These are phyloP conservation scores for Harpalus rufipes DNA, from an alignment of 2,888 invertebrate genomes.

Conservation along the genomic window DNA sequence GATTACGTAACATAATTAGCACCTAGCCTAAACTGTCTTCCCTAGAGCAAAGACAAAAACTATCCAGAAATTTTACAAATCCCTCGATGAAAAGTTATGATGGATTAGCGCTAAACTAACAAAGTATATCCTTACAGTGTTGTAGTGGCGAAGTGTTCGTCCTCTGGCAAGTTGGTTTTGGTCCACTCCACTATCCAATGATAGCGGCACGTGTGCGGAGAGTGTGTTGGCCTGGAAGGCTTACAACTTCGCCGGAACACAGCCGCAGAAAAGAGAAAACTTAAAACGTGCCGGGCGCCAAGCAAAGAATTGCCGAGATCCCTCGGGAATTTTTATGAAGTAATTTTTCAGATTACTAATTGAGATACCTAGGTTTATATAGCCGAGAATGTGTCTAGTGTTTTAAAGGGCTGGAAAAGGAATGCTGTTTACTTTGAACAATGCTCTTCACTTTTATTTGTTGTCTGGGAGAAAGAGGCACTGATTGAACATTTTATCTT, in stretches of 20 bases:
- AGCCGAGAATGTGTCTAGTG: slow-evolving; percentile 45
- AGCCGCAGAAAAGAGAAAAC: slow-evolving; percentile 60
- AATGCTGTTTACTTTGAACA: not conserved
- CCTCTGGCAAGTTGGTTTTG: slow-evolving; percentile 31
- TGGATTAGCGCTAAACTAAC: slow-evolving; percentile 74
- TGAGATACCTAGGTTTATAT: slow-evolving; percentile 60
- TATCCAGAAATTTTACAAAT: slow-evolving; percentile 53
- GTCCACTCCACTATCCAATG: slow-evolving; percentile 3
- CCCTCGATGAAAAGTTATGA: slow-evolving; percentile 73
- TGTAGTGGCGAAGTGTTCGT: slow-evolving; percentile 50
- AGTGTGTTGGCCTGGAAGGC: slow-evolving; percentile 39
- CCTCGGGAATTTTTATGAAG: slow-evolving; percentile 62
- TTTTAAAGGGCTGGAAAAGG: slow-evolving; percentile 30
- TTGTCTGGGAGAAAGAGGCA: not conserved
- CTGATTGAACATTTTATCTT: not conserved
- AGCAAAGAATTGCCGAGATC: slow-evolving; percentile 57
- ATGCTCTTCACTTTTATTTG: not conserved
- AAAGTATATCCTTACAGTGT: slow-evolving; percentile 68
- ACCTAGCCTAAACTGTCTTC: slow-evolving; percentile 2
- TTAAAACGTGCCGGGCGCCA: slow-evolving; percentile 59
- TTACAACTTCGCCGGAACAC: slow-evolving; percentile 60
- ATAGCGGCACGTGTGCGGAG: slow-evolving; percentile 48
- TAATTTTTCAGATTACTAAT: slow-evolving; percentile 62
- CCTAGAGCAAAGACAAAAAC: slow-evolving; percentile 24
- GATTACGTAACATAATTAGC: not conserved